Conservation (phyloP, 2,797 vertebrate genomes). For the Labeo calbasu region DNA sequence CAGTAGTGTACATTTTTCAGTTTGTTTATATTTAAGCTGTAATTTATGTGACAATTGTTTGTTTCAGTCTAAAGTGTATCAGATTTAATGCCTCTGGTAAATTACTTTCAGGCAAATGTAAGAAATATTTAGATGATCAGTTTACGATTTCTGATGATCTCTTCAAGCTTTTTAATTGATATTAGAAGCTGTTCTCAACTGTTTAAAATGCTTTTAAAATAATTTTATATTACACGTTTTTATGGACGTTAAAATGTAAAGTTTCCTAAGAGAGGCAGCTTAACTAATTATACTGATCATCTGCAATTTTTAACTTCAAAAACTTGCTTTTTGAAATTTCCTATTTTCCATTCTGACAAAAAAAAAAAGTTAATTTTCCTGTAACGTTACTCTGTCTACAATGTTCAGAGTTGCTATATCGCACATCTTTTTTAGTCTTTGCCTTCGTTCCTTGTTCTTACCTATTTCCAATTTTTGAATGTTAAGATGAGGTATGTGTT, state of each 20-base stretch:
- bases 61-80: background rate
- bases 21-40: slow-evolving; percentile 34
- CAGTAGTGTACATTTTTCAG: background rate
- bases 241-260: background rate
- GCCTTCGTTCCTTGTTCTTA: slow-evolving; percentile 20
- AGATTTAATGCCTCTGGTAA: slow-evolving; percentile 17
- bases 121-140: background rate
- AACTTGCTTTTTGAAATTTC: background rate
- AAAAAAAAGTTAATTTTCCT: background rate
- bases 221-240: background rate
- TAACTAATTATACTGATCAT: background rate
- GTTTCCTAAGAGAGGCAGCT: background rate
- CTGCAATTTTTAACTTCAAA: no score
- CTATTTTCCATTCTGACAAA: background rate
- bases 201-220: background rate
- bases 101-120: background rate
- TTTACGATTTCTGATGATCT: background rate
- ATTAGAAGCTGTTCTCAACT: background rate
- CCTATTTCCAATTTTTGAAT: slow-evolving; percentile 1
- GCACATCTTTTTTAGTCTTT: slow-evolving; percentile 9
- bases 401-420: slow-evolving; percentile 9
- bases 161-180: background rate
- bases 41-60: slow-evolving; percentile 30
- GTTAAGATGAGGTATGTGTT: background rate
- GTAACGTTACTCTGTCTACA: background rate